Evolutionary conservation across 1,140 invertebrate species (phyloP), one percentile per base, ranked within the genome.

Genomic region (Sarcophaga bullata): DNA sequence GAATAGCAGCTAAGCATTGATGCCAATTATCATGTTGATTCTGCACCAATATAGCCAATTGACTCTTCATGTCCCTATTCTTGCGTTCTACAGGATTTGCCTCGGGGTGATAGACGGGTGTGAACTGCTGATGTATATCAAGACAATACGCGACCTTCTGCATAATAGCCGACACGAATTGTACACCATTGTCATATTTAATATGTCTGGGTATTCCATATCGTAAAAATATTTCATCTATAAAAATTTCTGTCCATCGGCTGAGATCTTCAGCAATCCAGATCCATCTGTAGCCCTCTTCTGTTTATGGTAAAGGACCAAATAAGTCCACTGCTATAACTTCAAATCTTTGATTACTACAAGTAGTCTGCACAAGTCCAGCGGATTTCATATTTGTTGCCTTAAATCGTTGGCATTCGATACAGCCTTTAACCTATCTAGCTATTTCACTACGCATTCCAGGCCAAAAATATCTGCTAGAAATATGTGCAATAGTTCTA

Each of bases 21-120:
- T n/a, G 48, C 78, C 76, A 80, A 0, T 19, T n/a, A 11, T 6
- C 15, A 13, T 80, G 82, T 13, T 81, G 7, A 5, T 52, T 25
- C 6, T 78, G 78, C 8, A 83, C 62, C 11, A 49, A 84, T 3
- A 90, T 88, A 0, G 87, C 80, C 0, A 91, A 84, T 82, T 91
- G 90, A 37, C 85, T 81, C 19, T 91, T 91, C 7, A 91, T 50
- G n/a, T 90, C 88, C 10, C 87, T 78, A 80, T 91, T 91, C 47
- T 86, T 88, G 3, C 90, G 68, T 84, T 91, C 91, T 0, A 88
- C 89, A 0, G 89, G 90, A 80, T 91, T 91, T 0, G 88, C 85
- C 62, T 87, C 84, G 0, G 91, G 87, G 78, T 91, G 87, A 82
- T 91, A 89, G 0, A n/a, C n/a, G n/a, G n/a, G n/a, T n/a, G n/a